Evolutionary conservation across 2,888 invertebrate species (phyloP).

Genomic region (Cetonia aurata): DNA sequence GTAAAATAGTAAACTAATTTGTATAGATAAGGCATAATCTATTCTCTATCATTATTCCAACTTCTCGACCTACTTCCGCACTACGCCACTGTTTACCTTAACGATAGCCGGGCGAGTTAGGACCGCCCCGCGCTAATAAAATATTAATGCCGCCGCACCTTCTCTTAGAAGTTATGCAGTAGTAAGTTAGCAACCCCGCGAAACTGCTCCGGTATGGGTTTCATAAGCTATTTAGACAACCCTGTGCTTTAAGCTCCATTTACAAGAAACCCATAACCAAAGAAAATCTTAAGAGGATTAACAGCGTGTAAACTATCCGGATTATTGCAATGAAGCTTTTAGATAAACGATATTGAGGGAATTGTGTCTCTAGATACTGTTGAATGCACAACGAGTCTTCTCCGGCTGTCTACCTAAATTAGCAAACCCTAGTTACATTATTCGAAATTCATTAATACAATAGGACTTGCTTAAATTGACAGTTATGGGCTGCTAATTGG

Average conservation of each 20-base stretch:
- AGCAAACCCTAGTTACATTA: slow-evolving; percentile 10
- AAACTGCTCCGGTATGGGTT: slow-evolving; percentile 1
- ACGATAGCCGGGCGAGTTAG: no score
- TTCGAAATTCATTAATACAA: slow-evolving; percentile 29
- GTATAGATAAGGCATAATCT: no score
- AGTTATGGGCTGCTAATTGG: slow-evolving; percentile 25
- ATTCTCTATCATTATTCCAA: no score
- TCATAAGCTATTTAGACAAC: slow-evolving; percentile 1
- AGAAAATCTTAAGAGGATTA: slow-evolving; percentile 7
- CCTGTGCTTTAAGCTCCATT: background rate
- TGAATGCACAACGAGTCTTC: slow-evolving; percentile 14
- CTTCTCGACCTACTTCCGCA: no score
- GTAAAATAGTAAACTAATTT: no score
- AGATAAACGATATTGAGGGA: slow-evolving; percentile 17
- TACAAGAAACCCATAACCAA: background rate
- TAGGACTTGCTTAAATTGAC: slow-evolving; percentile 17
- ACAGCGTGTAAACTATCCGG: background rate
- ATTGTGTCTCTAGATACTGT: slow-evolving; percentile 16
- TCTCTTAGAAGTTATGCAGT: no score
- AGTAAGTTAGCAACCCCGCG: background rate
- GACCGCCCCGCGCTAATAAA: no score
- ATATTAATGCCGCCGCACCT: no score
- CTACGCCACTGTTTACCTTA: no score
- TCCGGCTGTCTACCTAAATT: slow-evolving; percentile 22
- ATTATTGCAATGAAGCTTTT: background rate